Base-by-base conservation (phyloP, 2,113 vertebrate genomes). In the Aythya baeri region DNA sequence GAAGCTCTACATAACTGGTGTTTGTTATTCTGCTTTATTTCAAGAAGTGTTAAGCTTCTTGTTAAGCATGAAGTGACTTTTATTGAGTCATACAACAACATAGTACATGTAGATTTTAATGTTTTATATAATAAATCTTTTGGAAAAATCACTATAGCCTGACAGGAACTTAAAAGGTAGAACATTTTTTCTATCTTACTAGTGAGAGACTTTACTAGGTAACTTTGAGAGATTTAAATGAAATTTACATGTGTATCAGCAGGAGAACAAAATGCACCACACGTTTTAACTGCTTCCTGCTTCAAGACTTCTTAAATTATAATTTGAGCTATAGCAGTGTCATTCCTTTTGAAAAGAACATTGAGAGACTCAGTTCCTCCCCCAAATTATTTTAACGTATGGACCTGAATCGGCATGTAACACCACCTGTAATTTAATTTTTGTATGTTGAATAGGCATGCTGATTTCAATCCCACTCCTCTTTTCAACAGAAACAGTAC, bases 351-450 rank as follows among this genome's bases (percentile, higher is more conserved):
- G 57, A 92, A 93, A 96, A 75, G 95, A 93, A 34, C 80, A 72
- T 14, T 90, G 59, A 89, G 44, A 63, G 77, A 79, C 16, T 38
- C 54, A 29, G 94, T 75, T 86, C 96, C 94, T 97, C 92, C 95
- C 77, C 65, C 77, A 91, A 22, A 95, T 91, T 96, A 89, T 89
- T 95, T 91, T 70, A 94, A 94, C 34, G 0, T 76, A 91, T 79
- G 44, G 91, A 84, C 81, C 49, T 58, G 54, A 95, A 93, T 84
- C 83, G 15, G 66, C 88, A 88, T 1, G 0, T 75, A 93, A 38
- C 83, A 84, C 44, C 94, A 95, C 89, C 94, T 92, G 72, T 95
- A 95, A 94, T 97, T 97, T 95, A 82, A 73, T 52, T 94, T 94
- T 74, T 80, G 5, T 54, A 70, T 72, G 54, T 54, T 93, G 81